phyloP scores from a whole-genome alignment of 2,888 invertebrate genomes.

The Elmis aenea region DNA sequence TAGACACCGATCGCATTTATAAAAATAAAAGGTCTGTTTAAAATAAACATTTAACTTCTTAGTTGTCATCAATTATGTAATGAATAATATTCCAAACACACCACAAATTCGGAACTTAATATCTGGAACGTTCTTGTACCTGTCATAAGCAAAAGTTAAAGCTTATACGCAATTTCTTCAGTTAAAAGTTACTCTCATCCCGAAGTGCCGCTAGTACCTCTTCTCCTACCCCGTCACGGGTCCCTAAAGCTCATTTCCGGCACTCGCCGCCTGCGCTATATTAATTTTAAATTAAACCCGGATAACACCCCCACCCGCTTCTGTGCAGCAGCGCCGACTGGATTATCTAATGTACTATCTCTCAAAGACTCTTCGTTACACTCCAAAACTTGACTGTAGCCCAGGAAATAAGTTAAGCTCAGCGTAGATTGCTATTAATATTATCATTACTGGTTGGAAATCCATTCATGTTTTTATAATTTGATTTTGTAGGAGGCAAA shows the following conservation, averaged over 20 bases:
- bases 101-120: too few species aligned
- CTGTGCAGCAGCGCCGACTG: constrained; percentile 27
- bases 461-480: constrained; percentile 32
- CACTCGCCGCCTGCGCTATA: constrained; percentile 60
- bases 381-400: constrained; percentile 27
- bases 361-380: constrained; percentile 33
- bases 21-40: too few species aligned
- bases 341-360: constrained; percentile 43
- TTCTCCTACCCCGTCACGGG: constrained; percentile 27
- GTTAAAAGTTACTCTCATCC: constrained; percentile 15
- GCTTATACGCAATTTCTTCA: constrained; percentile 15
- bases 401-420: constrained; percentile 45
- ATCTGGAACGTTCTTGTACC: too few species aligned
- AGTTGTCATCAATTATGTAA: too few species aligned
- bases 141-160: too few species aligned
- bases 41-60: too few species aligned
- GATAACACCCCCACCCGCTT: constrained; percentile 48
- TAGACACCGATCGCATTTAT: too few species aligned
- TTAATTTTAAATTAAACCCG: constrained; percentile 68
- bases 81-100: too few species aligned
- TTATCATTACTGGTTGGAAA: constrained; percentile 40
- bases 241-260: constrained; percentile 66
- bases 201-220: constrained; percentile 14
- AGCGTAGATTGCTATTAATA: constrained; percentile 45
- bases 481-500: constrained; percentile 15